phyloP scores from a whole-genome alignment of 2,113 vertebrate species.

The Prionailurus bengalensis region DNA sequence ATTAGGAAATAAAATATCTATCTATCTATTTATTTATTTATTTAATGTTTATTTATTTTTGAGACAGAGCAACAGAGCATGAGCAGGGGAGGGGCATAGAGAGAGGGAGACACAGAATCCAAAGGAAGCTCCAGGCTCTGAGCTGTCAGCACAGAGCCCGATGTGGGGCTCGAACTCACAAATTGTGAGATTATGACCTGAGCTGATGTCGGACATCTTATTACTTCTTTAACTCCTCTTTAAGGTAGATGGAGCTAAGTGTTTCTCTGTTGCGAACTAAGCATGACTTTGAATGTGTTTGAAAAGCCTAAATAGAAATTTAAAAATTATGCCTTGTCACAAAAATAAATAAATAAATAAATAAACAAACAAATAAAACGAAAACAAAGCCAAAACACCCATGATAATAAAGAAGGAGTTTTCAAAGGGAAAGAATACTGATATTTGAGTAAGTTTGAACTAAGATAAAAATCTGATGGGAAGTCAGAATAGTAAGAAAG shows the following conservation, averaged over 20 bases:
- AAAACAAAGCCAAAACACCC: background rate
- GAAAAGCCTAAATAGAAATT: background rate
- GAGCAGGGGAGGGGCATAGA: too few relatives aligned
- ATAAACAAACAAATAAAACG: too few relatives aligned
- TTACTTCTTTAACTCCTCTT: background rate
- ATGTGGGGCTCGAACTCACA: too few relatives aligned
- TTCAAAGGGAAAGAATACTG: background rate
- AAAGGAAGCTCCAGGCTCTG: too few relatives aligned
- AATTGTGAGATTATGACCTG: too few relatives aligned
- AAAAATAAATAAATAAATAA: background rate
- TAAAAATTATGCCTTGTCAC: background rate
- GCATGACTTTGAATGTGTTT: background rate
- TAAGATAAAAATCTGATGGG: background rate
- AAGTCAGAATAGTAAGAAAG: background rate
- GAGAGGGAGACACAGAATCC: too few relatives aligned
- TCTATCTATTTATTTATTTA: background rate
- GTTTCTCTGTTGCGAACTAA: background rate
- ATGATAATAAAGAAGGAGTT: background rate
- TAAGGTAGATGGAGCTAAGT: background rate
- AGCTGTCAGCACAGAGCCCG: too few relatives aligned
- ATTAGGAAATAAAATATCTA: background rate
- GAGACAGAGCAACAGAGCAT: too few relatives aligned
- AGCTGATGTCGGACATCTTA: too few relatives aligned
- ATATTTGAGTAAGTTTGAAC: background rate
- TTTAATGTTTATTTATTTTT: too few relatives aligned